Evolutionary conservation across 1,140 invertebrate genomes (phyloP).

Genomic region (Meloidogyne exigua): DNA sequence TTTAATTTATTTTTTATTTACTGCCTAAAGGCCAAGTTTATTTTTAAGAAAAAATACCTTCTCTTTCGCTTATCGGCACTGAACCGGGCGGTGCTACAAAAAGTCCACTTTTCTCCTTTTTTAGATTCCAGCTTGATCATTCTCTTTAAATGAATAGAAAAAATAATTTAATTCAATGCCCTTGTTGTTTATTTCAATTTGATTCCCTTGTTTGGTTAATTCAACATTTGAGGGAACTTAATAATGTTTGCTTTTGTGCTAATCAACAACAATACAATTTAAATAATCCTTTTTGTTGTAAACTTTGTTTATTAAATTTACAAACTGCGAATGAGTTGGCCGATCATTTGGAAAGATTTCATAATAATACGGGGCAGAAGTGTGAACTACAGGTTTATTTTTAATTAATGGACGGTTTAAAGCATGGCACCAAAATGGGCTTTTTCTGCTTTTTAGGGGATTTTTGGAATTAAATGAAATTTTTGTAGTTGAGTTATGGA

Average conservation of each 20-base stretch:
- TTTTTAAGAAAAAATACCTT: too few species aligned
- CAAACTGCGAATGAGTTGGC: neutral
- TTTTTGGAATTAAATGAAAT: too few species aligned
- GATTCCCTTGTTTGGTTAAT: neutral
- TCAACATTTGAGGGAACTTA: constrained; percentile 4
- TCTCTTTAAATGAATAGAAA: neutral
- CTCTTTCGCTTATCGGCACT: too few species aligned
- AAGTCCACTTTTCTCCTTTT: too few species aligned
- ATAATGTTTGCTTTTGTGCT: neutral
- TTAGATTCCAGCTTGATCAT: too few species aligned
- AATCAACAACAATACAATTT: neutral
- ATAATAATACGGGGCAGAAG: neutral
- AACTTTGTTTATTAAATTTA: neutral
- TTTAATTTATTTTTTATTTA: too few species aligned
- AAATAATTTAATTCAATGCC: constrained; percentile 1
- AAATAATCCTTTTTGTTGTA: neutral
- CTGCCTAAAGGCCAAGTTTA: too few species aligned
- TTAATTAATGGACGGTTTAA: too few species aligned
- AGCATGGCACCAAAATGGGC: too few species aligned
- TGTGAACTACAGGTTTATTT: neutral
- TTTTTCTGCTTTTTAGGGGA: too few species aligned
- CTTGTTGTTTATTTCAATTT: constrained; percentile 14
- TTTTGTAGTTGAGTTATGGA: too few species aligned
- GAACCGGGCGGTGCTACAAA: too few species aligned
- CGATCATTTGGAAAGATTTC: neutral